Evolutionary conservation across 2,797 vertebrate genomes (phyloP).

Genomic region (Silurus aristotelis): DNA sequence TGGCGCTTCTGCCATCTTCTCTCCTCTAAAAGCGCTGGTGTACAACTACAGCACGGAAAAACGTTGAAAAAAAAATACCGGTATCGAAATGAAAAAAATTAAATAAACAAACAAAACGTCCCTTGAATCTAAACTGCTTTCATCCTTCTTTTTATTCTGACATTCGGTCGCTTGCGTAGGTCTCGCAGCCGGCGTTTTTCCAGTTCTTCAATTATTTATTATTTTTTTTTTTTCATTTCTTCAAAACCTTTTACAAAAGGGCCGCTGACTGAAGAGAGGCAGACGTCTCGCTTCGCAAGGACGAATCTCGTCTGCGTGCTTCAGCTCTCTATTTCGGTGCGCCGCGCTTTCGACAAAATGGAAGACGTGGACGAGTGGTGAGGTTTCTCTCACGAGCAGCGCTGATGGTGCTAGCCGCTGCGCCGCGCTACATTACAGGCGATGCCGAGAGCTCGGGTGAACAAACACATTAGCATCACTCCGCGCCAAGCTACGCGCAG

Average conservation of each 20-base stretch:
- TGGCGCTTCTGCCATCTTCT: no score
- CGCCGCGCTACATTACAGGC: slow-evolving; percentile 64
- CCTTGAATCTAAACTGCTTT: neutral
- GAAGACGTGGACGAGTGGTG: neutral
- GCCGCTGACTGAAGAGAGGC: neutral
- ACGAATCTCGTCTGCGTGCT: neutral
- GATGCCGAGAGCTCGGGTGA: slow-evolving; percentile 68
- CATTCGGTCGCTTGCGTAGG: neutral
- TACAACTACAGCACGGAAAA: no score
- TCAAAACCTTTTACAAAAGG: neutral
- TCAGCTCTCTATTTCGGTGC: neutral
- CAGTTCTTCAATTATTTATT: no score
- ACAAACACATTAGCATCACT: slow-evolving; percentile 56
- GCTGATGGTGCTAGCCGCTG: slow-evolving; percentile 48
- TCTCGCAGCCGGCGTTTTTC: neutral
- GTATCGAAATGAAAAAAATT: neutral
- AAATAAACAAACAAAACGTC: neutral
- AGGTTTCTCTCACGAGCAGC: neutral
- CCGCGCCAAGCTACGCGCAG: slow-evolving; percentile 23
- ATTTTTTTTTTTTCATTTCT: neutral
- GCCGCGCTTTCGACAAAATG: neutral
- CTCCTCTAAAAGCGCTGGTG: no score
- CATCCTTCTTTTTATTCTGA: neutral
- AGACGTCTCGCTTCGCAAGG: slow-evolving; percentile 1
- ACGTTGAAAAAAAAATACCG: no score